These are phyloP conservation scores for Drosophila arawakana DNA, from an alignment of 1,140 invertebrate species.

Conservation along the genomic window DNA sequence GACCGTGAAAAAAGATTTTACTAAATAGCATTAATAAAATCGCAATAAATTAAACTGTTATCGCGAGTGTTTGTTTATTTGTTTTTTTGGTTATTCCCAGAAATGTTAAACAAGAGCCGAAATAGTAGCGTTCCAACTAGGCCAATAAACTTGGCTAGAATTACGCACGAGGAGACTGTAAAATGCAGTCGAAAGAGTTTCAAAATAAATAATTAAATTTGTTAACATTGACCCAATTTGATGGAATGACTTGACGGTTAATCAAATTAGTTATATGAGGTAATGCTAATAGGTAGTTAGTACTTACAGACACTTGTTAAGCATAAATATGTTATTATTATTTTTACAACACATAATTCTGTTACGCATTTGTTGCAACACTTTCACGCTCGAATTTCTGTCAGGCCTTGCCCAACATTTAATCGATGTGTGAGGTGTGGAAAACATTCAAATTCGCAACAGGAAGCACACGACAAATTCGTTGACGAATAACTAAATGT, in stretches of 20 bases:
- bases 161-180: not conserved
- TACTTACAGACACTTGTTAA: not conserved
- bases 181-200: not conserved
- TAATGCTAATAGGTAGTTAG: not conserved
- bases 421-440: slow-evolving; percentile 51
- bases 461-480: slow-evolving; percentile 53
- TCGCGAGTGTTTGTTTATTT: too few species aligned
- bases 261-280: slow-evolving; percentile 61
- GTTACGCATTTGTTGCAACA: slow-evolving; percentile 44
- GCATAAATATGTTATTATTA: slow-evolving; percentile 14
- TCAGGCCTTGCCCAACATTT: slow-evolving; percentile 72
- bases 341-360: slow-evolving; percentile 20
- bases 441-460: slow-evolving; percentile 69
- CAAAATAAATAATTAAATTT: slow-evolving; percentile 60
- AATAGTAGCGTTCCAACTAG: not conserved
- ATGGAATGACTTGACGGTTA: slow-evolving; percentile 10
- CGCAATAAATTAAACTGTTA: slow-evolving; percentile 29
- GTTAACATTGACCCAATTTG: slow-evolving; percentile 73
- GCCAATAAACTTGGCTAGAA: slow-evolving; percentile 32
- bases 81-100: slow-evolving; percentile 9
- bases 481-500: slow-evolving; percentile 24
- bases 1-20: slow-evolving; percentile 35
- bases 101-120: slow-evolving; percentile 7
- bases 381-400: slow-evolving; percentile 65
- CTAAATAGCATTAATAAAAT: slow-evolving; percentile 21